phyloP scores from a whole-genome alignment of 2,888 invertebrate species.

The Rotaria socialis region DNA sequence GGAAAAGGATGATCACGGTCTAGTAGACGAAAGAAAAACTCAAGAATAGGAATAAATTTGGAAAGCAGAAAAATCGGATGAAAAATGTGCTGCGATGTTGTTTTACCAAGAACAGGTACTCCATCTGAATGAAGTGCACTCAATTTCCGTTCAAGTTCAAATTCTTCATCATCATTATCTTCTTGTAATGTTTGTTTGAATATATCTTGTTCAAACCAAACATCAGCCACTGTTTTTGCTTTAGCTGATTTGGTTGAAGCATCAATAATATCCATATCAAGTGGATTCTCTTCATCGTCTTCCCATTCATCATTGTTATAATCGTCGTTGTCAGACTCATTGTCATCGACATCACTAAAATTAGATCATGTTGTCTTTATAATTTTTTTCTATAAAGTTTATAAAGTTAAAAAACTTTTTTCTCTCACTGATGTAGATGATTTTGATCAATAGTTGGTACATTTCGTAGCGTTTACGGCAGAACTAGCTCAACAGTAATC shows the following conservation, averaged over 20 bases:
- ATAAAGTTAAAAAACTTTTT: neutral
- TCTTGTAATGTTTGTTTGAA: neutral
- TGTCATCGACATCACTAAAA: conserved; percentile 46
- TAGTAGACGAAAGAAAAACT: too few species aligned
- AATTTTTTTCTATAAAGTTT: neutral
- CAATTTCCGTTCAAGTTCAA: conserved; percentile 28
- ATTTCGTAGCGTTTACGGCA: too few species aligned
- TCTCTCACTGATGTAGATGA: too few species aligned
- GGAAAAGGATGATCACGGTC: too few species aligned
- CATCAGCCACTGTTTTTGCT: conserved; percentile 22
- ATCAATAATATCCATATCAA: conserved; percentile 54
- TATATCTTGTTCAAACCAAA: conserved; percentile 37
- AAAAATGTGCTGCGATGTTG: too few species aligned
- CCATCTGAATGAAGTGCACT: neutral
- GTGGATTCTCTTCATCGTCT: conserved; percentile 62
- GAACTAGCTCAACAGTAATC: too few species aligned
- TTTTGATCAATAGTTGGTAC: too few species aligned
- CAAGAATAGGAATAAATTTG: too few species aligned
- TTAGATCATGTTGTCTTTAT: neutral
- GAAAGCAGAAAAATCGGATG: too few species aligned
- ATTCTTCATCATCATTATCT: neutral
- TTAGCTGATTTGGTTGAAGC: conserved; percentile 17
- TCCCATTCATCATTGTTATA: conserved; percentile 50
- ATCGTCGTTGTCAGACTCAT: conserved; percentile 48
- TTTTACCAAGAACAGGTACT: neutral